Evolutionary conservation across 2,113 vertebrate species (phyloP).

Genomic region (Dicrurus megarhynchus): DNA sequence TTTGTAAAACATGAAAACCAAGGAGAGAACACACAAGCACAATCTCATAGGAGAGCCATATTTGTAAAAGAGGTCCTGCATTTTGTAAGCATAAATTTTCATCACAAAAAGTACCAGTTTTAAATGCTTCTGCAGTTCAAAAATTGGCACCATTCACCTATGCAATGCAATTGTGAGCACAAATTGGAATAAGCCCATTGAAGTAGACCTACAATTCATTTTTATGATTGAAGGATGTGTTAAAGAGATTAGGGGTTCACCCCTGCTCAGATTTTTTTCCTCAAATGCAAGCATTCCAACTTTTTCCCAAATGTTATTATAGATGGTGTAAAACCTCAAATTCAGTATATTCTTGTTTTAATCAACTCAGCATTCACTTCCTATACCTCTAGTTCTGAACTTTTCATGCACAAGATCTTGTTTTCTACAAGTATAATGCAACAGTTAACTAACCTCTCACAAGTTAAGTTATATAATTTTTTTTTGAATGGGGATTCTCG

Average conservation of each 20-base stretch:
- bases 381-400: not conserved
- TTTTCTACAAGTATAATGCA: not conserved
- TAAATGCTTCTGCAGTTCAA: not conserved
- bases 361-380: fast-evolving
- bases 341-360: not conserved
- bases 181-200: not conserved
- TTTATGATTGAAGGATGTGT: not conserved
- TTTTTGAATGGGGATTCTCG: not conserved
- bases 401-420: not conserved
- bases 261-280: not conserved
- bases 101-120: not conserved
- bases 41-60: not conserved
- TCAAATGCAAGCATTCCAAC: not conserved
- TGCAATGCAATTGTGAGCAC: not conserved
- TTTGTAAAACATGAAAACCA: not conserved
- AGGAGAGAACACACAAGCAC: not conserved
- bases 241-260: not conserved
- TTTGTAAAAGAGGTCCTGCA: not conserved
- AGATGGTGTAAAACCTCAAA: not conserved
- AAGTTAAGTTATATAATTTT: not conserved
- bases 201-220: not conserved
- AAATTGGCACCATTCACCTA: not conserved
- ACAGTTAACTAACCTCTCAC: not conserved
- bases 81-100: not conserved
- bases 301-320: not conserved